These are phyloP conservation scores for Molorchus minor DNA, from an alignment of 2,888 invertebrate species.

Conservation along the genomic window DNA sequence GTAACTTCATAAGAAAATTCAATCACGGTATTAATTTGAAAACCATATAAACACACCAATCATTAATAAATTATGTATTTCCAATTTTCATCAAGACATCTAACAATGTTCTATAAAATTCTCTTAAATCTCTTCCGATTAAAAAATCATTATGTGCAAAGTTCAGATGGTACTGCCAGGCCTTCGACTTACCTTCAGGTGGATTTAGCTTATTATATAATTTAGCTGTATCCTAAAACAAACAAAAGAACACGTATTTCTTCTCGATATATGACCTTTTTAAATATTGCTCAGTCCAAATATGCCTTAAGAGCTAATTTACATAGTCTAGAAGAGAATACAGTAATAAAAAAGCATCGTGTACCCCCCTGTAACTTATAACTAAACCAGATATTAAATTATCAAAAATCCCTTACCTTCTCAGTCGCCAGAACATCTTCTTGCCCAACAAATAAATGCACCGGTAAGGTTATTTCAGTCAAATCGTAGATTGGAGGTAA, in stretches of 20 bases:
- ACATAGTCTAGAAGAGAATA: no score
- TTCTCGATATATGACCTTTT: no score
- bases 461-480: constrained; percentile 67
- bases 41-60: no score
- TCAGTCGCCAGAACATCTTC: constrained; percentile 77
- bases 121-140: constrained; percentile 21
- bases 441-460: constrained; percentile 70
- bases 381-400: no score
- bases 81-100: constrained; percentile 12
- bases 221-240: constrained; percentile 38
- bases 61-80: constrained; percentile 12
- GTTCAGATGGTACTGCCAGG: constrained; percentile 18
- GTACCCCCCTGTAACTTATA: no score
- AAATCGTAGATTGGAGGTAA: constrained; percentile 70
- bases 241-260: no score
- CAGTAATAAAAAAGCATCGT: no score
- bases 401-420: constrained; percentile 53
- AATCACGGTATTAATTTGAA: no score
- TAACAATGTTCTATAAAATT: constrained; percentile 27
- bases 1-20: no score
- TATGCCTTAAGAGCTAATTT: no score
- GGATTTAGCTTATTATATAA: constrained; percentile 32
- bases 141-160: constrained; percentile 38
- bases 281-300: no score
- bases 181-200: constrained; percentile 18